Evolutionary conservation across 2,797 vertebrate genomes (phyloP), one percentile per base, ranked within the genome.

Genomic region (Helarctos malayanus): DNA sequence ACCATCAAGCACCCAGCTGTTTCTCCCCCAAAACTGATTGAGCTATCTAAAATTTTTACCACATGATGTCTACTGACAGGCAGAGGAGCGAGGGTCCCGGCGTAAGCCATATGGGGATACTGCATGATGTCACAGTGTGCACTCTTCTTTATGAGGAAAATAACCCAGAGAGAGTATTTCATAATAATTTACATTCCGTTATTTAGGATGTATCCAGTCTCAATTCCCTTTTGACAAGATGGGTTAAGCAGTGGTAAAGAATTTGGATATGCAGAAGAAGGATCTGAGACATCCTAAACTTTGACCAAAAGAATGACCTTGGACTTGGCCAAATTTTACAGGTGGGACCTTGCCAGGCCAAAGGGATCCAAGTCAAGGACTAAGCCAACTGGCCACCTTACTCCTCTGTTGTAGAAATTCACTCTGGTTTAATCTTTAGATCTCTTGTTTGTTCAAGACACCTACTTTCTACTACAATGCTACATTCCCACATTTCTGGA

Each of bases 291-390:
- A 21, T 38, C 21, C 47, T 85, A 38, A 89, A 89, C 13, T 45
- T 57, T 19, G 85, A 47, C 7, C 71, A n/a, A 65, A 49, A 59
- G 75, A 78, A 38, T 78, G 78, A 49, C 41, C 61, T 86, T 49
- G 49, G 10, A 11, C 52, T 49, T 32, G 52, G 65, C n/a, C 86
- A 56, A 59, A 86, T 78, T 76, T 91, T 61, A 68, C 14, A 92
- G 54, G 21, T 54, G n/a, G 45, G 63, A 56, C 59, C n/a, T 4
- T 69, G 69, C 45, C 52, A 49, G 23, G 23, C 38, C 35, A 68
- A 59, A 94, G 29, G 35, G 29, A 71, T 78, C 85, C 61, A 96
- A 93, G 49, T 79, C 41, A 94, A 95, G 49, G 57, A 73, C 57
- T 29, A 32, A 83, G 61, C 12, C 14, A 81, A 91, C 7, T 23